These are phyloP conservation scores for Himalopsyche japonica DNA, from an alignment of 2,888 invertebrate genomes.

Conservation along the genomic window DNA sequence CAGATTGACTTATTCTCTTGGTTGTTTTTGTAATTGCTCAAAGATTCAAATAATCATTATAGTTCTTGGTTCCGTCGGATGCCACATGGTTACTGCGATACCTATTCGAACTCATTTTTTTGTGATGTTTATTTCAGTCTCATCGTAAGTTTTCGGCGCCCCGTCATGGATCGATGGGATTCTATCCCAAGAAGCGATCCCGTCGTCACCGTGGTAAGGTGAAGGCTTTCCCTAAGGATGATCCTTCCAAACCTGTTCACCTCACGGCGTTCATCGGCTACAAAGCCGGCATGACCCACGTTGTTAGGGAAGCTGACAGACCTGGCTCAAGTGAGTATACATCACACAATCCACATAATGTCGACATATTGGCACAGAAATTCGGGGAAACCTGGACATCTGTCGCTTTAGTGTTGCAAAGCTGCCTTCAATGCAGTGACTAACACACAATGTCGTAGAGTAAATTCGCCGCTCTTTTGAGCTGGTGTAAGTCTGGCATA, in stretches of 20 bases:
- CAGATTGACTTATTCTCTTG: neutral
- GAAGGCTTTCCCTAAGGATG: slow-evolving; percentile 99
- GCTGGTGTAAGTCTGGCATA: slow-evolving; percentile 58
- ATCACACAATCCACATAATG: neutral
- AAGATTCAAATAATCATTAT: too few relatives aligned
- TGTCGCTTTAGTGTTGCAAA: slow-evolving; percentile 17
- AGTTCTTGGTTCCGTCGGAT: too few relatives aligned
- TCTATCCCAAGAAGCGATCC: slow-evolving; percentile 98
- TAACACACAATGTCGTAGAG: slow-evolving; percentile 57
- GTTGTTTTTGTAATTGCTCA: neutral
- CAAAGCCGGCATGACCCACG: slow-evolving; percentile 99
- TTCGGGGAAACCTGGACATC: slow-evolving; percentile 21
- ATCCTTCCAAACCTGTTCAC: slow-evolving; percentile 93
- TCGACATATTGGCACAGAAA: slow-evolving; percentile 12
- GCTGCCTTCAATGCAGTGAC: slow-evolving; percentile 38
- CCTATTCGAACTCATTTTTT: neutral
- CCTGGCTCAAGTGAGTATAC: slow-evolving; percentile 94
- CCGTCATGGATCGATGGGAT: slow-evolving; percentile 99
- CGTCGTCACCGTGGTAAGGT: slow-evolving; percentile 97
- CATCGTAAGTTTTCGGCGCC: slow-evolving; percentile 99
- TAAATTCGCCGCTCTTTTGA: slow-evolving; percentile 50
- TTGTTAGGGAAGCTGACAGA: slow-evolving; percentile 97
- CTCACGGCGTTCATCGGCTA: slow-evolving; percentile 97
- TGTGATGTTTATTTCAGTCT: slow-evolving; percentile 66
- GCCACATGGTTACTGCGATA: neutral